Conservation (phyloP, 2,113 vertebrate genomes). For the Danionella cerebrum region DNA sequence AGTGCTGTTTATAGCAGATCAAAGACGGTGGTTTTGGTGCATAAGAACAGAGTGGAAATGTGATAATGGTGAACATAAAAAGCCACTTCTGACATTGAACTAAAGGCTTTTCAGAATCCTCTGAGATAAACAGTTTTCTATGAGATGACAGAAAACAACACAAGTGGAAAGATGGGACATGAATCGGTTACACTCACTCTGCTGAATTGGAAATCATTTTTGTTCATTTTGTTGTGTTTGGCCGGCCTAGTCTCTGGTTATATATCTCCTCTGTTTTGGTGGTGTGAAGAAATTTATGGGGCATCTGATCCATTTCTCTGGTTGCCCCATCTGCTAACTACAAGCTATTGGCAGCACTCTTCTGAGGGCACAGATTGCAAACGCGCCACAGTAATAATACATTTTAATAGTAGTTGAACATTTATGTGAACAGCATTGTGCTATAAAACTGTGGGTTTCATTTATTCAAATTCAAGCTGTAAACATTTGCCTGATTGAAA, state of each 20-base stretch:
- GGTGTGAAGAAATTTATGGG: slow-evolving; percentile 64
- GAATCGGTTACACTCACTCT: slow-evolving; percentile 24
- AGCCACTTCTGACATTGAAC: not conserved
- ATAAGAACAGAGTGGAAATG: not conserved
- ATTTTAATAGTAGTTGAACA: slow-evolving; percentile 46
- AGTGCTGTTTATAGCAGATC: slow-evolving; percentile 7
- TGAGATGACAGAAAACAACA: not conserved
- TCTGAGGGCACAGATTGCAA: slow-evolving; percentile 60
- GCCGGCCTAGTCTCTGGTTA: slow-evolving; percentile 43
- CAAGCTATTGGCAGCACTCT: slow-evolving; percentile 56
- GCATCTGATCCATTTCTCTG: slow-evolving; percentile 58
- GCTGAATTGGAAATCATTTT: slow-evolving; percentile 31
- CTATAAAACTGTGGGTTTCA: not conserved
- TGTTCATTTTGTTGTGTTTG: slow-evolving; percentile 54
- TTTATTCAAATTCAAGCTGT: not conserved
- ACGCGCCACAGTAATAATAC: slow-evolving; percentile 66
- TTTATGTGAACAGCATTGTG: slow-evolving; percentile 43
- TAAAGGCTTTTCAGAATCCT: slow-evolving; percentile 3
- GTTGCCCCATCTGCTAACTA: slow-evolving; percentile 63
- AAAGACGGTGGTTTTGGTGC: too few relatives aligned
- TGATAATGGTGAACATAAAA: not conserved
- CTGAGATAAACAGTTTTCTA: slow-evolving; percentile 8
- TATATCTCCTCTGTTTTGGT: slow-evolving; percentile 47
- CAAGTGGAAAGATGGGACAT: not conserved
- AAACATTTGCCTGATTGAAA: too few relatives aligned